These are phyloP conservation scores for Limosa lapponica DNA, from an alignment of 2,797 vertebrate genomes.

Conservation along the genomic window DNA sequence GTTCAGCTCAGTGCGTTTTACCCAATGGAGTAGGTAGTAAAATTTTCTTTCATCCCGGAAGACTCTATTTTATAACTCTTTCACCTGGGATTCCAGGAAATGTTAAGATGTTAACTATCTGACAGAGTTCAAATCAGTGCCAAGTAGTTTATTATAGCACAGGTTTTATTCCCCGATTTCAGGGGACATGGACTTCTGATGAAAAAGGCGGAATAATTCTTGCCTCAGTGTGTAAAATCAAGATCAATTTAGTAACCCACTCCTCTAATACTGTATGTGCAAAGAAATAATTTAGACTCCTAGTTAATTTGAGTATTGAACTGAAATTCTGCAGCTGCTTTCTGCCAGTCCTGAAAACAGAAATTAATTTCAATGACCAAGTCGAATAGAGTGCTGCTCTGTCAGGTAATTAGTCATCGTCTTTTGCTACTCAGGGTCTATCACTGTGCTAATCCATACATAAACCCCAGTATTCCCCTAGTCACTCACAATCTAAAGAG, in stretches of 20 bases:
- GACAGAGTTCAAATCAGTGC: slow-evolving; percentile 46
- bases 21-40: background rate
- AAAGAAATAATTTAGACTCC: slow-evolving; percentile 85
- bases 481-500: slow-evolving; percentile 79
- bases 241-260: slow-evolving; percentile 82
- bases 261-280: slow-evolving; percentile 75
- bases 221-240: slow-evolving; percentile 72
- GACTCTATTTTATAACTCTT: background rate
- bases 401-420: slow-evolving; percentile 96
- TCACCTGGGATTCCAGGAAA: slow-evolving; percentile 11
- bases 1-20: background rate
- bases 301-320: slow-evolving; percentile 87
- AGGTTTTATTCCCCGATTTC: slow-evolving; percentile 51
- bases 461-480: slow-evolving; percentile 79
- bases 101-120: slow-evolving; percentile 47
- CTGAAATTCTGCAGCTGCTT: slow-evolving; percentile 85
- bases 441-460: slow-evolving; percentile 92
- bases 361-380: slow-evolving; percentile 94
- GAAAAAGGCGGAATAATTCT: slow-evolving; percentile 71
- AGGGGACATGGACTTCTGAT: slow-evolving; percentile 55
- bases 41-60: background rate
- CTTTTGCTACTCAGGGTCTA: slow-evolving; percentile 85
- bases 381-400: slow-evolving; percentile 86
- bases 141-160: slow-evolving; percentile 28
- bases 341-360: slow-evolving; percentile 85